phyloP scores from a whole-genome alignment of 2,888 invertebrate genomes.

The Acanthacorydalis orientalis region DNA sequence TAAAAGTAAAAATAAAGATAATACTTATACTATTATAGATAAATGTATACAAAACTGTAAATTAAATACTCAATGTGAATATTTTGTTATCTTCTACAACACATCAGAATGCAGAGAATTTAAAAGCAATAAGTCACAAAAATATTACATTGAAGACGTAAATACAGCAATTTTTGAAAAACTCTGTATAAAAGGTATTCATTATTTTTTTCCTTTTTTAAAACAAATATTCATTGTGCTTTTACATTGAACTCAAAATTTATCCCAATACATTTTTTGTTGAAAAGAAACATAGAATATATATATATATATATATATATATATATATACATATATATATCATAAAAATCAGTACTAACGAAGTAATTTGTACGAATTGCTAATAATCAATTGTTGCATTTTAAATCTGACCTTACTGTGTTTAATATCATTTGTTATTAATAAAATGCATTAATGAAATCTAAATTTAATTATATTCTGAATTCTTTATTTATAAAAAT shows the following conservation, averaged over 20 bases:
- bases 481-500: too few species aligned
- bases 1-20: constrained; percentile 10
- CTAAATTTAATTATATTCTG: too few species aligned
- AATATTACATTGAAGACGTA: constrained; percentile 29
- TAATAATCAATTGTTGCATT: too few species aligned
- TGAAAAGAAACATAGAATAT: background rate
- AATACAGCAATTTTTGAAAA: constrained; percentile 47
- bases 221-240: background rate
- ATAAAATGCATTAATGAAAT: too few species aligned
- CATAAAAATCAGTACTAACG: background rate
- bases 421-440: too few species aligned
- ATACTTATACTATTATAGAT: constrained; percentile 17
- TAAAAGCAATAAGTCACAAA: constrained; percentile 11
- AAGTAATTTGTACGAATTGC: too few species aligned
- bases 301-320: too few species aligned
- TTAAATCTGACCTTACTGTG: too few species aligned
- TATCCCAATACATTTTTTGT: too few species aligned
- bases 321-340: background rate
- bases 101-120: constrained; percentile 22
- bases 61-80: constrained; percentile 18
- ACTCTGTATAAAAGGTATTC: constrained; percentile 40
- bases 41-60: constrained; percentile 22
- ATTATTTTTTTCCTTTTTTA: background rate
- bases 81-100: constrained; percentile 23
- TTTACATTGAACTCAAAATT: background rate